Evolutionary conservation across 2,797 vertebrate genomes (phyloP), one percentile per base, ranked within the genome.

Genomic region (Mus minutoides): DNA sequence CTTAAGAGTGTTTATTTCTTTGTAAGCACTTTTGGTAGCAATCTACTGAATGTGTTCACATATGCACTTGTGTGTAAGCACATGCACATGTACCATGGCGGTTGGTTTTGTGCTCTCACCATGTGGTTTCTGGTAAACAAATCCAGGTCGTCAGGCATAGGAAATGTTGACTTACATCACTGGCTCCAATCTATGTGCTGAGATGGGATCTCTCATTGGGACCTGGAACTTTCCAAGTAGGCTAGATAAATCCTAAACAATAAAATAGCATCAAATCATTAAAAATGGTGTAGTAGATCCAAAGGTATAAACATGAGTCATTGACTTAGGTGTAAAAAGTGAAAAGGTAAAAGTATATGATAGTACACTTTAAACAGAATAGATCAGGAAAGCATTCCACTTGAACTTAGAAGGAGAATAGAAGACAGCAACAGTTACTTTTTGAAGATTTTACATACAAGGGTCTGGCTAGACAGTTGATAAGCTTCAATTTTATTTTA

Each of bases 191-290:
- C 17, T 49, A 13, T 49, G 6, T 62, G 60, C 29, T 67, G 82
- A 85, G 40, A 49, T 17, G 14, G 29, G 26, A 17, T 43, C 29
- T 64, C 43, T 83, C 37, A 83, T 17, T 84, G 29, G 62, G 4
- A 34, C 10, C 40, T 85, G 40, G 40, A 85, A 67, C 29, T 84
- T 85, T 62, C 29, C 29, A 46, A 85, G 82, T 46, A 46, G 40
- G 29, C 17, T 46, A 85, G 77, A 82, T 77, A 21, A 62, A 14
- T 43, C 8, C 49, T 60, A 60, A 31, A 40, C 31, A 62, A 76
- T 64, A 76, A 94, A 95, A 84, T 71, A 87, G 54, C 46, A 88
- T 19, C 40, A 64, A 84, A 34, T 17, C 49, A 71, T 84, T 84
- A 84, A 84, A 93, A 54, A 76, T 7, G 49, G 76, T 14, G 4